Evolutionary conservation across 2,888 invertebrate genomes (phyloP).

Genomic region (Scrobipalpa atriplicella): DNA sequence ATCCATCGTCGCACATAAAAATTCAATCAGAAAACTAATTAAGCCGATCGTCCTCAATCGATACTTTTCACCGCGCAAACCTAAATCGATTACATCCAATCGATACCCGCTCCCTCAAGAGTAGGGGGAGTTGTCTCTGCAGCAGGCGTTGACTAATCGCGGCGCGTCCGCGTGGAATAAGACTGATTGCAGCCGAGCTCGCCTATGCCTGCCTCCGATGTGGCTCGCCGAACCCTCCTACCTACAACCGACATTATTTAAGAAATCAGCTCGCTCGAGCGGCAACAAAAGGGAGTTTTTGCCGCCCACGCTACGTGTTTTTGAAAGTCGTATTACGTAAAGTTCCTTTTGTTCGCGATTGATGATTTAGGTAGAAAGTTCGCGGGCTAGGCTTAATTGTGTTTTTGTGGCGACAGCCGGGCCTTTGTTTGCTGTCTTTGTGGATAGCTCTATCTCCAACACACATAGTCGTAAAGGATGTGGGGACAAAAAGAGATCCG

Average conservation of each 20-base stretch:
- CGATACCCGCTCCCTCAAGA: constrained; percentile 66
- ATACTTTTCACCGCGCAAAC: constrained; percentile 62
- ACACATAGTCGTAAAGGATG: neutral
- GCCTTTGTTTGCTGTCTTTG: constrained; percentile 17
- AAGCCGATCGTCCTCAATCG: constrained; percentile 57
- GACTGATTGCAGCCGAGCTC: constrained; percentile 77
- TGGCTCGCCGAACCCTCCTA: constrained; percentile 66
- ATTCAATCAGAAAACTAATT: constrained; percentile 38
- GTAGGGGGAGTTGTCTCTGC: constrained; percentile 78
- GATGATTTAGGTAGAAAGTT: constrained; percentile 29
- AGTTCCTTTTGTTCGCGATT: constrained; percentile 32
- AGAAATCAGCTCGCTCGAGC: constrained; percentile 78
- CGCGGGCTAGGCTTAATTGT: constrained; percentile 27
- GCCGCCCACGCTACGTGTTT: constrained; percentile 69
- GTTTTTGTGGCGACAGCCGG: constrained; percentile 22
- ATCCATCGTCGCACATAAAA: constrained; percentile 20
- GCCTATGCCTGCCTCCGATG: constrained; percentile 77
- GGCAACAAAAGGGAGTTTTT: constrained; percentile 77
- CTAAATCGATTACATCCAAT: constrained; percentile 76
- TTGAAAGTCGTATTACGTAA: constrained; percentile 60
- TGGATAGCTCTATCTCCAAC: constrained; percentile 10
- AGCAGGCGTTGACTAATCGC: constrained; percentile 80
- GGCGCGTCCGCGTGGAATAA: constrained; percentile 82
- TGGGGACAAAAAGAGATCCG: neutral
- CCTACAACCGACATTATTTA: constrained; percentile 81